Conservation (phyloP, 2,113 vertebrate genomes). For the Catharus bicknelli region DNA sequence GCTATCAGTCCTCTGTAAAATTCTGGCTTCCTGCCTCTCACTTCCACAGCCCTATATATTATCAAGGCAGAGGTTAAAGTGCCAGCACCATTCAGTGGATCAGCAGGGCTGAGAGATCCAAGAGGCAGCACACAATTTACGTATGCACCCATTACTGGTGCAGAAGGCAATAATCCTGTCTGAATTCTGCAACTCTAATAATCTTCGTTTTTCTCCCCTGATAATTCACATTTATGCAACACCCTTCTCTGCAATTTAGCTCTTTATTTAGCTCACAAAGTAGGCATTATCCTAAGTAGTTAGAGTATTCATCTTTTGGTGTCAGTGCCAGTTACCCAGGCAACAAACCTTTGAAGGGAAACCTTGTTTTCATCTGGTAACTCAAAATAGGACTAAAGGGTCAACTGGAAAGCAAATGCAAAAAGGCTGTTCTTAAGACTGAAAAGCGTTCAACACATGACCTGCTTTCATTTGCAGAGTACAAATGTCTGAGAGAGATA, state of each 20-base stretch:
- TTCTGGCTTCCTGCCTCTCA: neutral
- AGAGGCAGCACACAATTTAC: neutral
- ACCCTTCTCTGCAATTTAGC: conserved; percentile 75
- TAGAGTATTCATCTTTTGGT: conserved; percentile 76
- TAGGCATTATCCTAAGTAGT: conserved; percentile 78
- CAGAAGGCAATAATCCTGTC: conserved; percentile 23
- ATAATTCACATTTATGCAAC: conserved; percentile 71
- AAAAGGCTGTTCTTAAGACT: conserved; percentile 39
- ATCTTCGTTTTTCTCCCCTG: conserved; percentile 47
- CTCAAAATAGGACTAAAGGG: conserved; percentile 70
- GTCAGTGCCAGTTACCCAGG: conserved; percentile 73
- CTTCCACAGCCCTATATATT: neutral
- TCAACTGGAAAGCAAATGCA: conserved; percentile 65
- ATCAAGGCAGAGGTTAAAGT: neutral
- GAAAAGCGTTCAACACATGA: conserved; percentile 35
- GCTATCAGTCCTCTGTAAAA: neutral
- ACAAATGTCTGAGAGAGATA: neutral
- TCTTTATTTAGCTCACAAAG: conserved; percentile 82
- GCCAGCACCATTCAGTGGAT: neutral
- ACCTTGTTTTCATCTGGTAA: conserved; percentile 71
- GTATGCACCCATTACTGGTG: neutral
- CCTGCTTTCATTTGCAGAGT: conserved; percentile 48
- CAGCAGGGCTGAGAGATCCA: neutral
- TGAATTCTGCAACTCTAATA: conserved; percentile 38
- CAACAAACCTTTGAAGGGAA: conserved; percentile 78